A percentile compares a stretch with the other conserved stretches of the same genome.
Conservation (phyloP, 2,113 vertebrate species). For the Etia nguti region DNA sequence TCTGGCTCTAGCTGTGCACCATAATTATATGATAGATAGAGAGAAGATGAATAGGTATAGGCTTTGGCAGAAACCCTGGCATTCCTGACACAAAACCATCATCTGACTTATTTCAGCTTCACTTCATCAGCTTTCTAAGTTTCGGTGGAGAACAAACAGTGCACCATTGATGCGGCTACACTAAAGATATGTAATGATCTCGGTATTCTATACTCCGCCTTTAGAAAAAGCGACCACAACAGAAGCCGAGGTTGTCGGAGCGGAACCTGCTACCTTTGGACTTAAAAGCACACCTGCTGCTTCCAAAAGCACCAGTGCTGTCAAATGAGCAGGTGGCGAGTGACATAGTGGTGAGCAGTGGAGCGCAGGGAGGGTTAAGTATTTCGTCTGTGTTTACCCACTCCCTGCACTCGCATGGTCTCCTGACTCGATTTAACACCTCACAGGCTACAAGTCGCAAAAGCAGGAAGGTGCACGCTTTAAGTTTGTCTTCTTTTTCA, state of each 20-base stretch:
- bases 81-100: slow-evolving; percentile 50
- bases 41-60: slow-evolving; percentile 15
- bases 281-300: slow-evolving; percentile 57
- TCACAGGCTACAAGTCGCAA: not conserved
- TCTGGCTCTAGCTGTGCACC: slow-evolving; percentile 23
- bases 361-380: slow-evolving; percentile 30
- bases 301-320: slow-evolving; percentile 16
- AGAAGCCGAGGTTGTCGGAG: not conserved
- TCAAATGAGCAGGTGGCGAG: slow-evolving; percentile 71
- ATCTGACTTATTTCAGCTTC: slow-evolving; percentile 19
- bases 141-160: not conserved
- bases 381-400: slow-evolving; percentile 15
- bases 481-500: not conserved
- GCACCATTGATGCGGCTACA: not conserved
- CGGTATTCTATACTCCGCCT: not conserved
- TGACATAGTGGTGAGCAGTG: slow-evolving; percentile 38
- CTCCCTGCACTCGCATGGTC: not conserved
- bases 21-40: slow-evolving; percentile 50
- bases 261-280: slow-evolving; percentile 4
- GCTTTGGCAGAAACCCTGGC: slow-evolving; percentile 45
- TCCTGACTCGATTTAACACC: slow-evolving; percentile 20
- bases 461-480: not conserved
- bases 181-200: not conserved
- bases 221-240: not conserved
- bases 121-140: slow-evolving; percentile 12